phyloP scores from a whole-genome alignment of 2,797 vertebrate genomes.

The Thalassophryne amazonica region DNA sequence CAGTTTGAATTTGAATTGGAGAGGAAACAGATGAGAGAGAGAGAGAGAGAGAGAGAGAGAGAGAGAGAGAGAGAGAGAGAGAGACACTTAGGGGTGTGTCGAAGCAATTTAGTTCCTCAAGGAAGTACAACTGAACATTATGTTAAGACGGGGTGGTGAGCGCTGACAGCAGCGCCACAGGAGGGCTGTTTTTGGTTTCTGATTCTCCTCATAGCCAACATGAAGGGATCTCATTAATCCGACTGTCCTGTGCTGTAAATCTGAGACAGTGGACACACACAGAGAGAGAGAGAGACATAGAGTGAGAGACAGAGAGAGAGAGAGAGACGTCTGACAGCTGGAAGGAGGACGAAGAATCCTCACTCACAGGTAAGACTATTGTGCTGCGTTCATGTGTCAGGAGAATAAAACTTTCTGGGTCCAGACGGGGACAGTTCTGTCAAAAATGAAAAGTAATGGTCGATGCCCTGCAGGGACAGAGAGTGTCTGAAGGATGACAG shows the following conservation, averaged over 20 bases:
- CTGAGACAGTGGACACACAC: slow-evolving; percentile 39
- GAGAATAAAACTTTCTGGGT: background rate
- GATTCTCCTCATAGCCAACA: slow-evolving; percentile 20
- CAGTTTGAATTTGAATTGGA: slow-evolving; percentile 49
- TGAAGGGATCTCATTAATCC: slow-evolving; percentile 51
- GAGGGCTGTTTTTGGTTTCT: slow-evolving; percentile 27
- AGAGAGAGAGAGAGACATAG: slow-evolving; percentile 35
- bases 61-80: slow-evolving; percentile 42
- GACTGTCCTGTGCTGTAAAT: slow-evolving; percentile 55
- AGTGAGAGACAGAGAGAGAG: slow-evolving; percentile 36
- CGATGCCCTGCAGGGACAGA: background rate
- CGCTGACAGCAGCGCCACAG: slow-evolving; percentile 45
- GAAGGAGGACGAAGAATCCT: slow-evolving; percentile 62
- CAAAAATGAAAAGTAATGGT: background rate
- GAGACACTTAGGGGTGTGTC: slow-evolving; percentile 76
- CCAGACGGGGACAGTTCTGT: background rate
- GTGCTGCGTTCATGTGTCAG: slow-evolving; percentile 2
- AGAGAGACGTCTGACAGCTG: slow-evolving; percentile 45
- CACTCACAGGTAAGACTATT: slow-evolving; percentile 72
- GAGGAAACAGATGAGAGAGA: slow-evolving; percentile 33
- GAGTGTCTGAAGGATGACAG: slow-evolving; percentile 5
- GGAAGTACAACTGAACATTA: slow-evolving; percentile 82
- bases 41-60: slow-evolving; percentile 24
- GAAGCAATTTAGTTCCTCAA: slow-evolving; percentile 84
- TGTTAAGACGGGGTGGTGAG: slow-evolving; percentile 69